phyloP scores from a whole-genome alignment of 2,888 invertebrate species.

The Tenthredo distinguenda region DNA sequence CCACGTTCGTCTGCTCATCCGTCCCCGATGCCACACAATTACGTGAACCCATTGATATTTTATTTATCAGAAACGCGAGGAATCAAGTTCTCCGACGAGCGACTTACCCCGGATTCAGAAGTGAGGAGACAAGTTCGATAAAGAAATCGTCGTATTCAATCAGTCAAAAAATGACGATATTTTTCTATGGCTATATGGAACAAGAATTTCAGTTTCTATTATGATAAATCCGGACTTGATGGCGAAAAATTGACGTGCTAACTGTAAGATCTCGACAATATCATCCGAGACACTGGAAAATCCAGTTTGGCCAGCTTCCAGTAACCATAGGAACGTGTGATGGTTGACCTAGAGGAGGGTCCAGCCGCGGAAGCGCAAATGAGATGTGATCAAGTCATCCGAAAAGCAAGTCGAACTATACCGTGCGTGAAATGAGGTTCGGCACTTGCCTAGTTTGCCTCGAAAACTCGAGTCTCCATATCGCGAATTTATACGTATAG shows the following conservation, averaged over 20 bases:
- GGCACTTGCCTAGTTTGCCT: not conserved
- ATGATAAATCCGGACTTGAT: not conserved
- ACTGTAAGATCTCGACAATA: not conserved
- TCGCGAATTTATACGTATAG: not conserved
- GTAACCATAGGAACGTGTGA: not conserved
- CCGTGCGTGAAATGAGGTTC: constrained; percentile 26
- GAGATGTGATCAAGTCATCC: constrained; percentile 17
- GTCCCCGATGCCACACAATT: constrained; percentile 12
- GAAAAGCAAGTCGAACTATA: not conserved
- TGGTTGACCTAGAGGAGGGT: not conserved
- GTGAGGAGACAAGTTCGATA: not conserved
- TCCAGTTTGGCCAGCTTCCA: not conserved
- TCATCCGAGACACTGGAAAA: not conserved
- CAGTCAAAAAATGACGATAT: no score
- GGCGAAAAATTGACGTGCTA: not conserved
- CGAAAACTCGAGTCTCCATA: not conserved
- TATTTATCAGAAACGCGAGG: not conserved
- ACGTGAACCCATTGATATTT: constrained; percentile 14
- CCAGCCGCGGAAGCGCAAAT: not conserved
- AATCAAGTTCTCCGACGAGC: not conserved
- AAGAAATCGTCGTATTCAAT: not conserved
- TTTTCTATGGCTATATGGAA: not conserved
- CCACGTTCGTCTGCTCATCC: not conserved
- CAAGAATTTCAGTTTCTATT: not conserved
- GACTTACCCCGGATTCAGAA: not conserved